Evolutionary conservation across 2,113 vertebrate genomes (phyloP), one percentile per base, ranked within the genome.

Genomic region (Stigmatopora nigra): DNA sequence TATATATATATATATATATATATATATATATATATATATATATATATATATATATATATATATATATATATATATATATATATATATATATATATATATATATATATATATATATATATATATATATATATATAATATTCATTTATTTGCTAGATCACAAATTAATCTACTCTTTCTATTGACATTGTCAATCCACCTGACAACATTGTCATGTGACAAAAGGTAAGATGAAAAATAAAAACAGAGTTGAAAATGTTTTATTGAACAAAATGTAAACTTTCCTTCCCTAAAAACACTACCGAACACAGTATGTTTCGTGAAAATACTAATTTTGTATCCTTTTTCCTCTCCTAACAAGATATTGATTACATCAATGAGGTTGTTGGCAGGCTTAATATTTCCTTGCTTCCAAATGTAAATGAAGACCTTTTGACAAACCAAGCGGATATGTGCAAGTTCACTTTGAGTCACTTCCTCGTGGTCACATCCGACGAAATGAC

Each of bases 401-500:
- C 9, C 7, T 41, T 41, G 38, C 38, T 41, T 41, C 38, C 38
- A 52, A 35, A 13, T 56, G 25, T 36, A 57, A 57, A 57, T 16
- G 7, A 57, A 57, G 53, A 31, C n/a, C 49, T 3, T 7, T 59
- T 38, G 57, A 3, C 16, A 17, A 10, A 41, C 17, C 53, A 22
- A 14, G 62, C 65, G 73, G 72, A 46, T 71, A 76, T 70, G 65
- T 22, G 11, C 4, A 7, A 66, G 46, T 65, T 35, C 19, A 38
- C 48, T 69, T 69, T 66, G 11, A 47, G 60, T 72, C 66, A 38
- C 67, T 78, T 83, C 66, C 69, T 76, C n/a, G 51, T 64, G 62
- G 48, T 85, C 67, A 73, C 66, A 63, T 58, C 16, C 70, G 63
- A 20, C 68, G 13, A 36, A 77, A 78, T 86, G 81, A 86, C 70